A percentile compares a stretch with the other conserved stretches of the same genome.
Conservation (phyloP, 2,797 vertebrate species). For the Premnoplex brunnescens region DNA sequence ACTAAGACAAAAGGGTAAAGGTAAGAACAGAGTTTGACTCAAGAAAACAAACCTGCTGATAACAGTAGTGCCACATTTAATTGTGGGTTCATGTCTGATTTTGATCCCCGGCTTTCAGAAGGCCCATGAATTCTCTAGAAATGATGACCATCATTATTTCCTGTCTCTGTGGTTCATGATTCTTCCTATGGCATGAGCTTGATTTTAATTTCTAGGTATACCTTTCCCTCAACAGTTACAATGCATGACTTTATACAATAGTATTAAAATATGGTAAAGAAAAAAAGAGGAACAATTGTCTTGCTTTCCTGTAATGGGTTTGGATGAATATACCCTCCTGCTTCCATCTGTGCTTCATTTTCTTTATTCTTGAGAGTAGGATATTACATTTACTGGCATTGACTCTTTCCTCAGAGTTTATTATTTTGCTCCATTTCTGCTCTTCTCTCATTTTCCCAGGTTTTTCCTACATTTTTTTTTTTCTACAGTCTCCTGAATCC, state of each 20-base stretch:
- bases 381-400: background rate
- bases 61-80: background rate
- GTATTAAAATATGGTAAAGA: background rate
- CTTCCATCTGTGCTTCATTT: background rate
- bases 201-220: background rate
- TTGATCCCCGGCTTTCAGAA: background rate
- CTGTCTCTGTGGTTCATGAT: background rate
- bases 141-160: background rate
- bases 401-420: background rate
- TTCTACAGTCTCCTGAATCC: background rate
- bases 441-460: background rate
- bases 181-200: background rate
- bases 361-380: background rate
- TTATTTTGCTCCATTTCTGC: background rate
- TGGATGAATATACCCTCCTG: background rate
- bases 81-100: background rate
- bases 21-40: background rate
- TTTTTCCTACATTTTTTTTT: background rate
- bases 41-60: background rate
- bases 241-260: background rate
- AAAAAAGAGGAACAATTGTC: background rate
- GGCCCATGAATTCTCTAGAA: background rate
- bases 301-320: background rate
- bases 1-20: constrained; percentile 20
- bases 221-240: background rate